Conservation (phyloP, 23 tunicate genomes). For the Oikopleura dioica region DNA sequence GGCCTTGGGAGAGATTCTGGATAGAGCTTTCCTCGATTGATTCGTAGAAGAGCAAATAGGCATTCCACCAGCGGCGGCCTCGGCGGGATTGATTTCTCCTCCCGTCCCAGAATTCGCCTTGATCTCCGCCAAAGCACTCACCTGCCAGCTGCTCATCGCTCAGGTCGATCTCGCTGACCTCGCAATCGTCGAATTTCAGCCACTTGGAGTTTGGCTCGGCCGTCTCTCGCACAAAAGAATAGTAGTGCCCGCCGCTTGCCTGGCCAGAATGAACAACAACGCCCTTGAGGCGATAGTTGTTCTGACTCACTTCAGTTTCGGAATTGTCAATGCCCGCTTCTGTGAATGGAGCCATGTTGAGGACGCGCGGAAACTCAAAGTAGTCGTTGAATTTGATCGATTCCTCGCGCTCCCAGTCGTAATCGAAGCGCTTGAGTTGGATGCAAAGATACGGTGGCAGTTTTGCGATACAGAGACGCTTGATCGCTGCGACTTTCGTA, state of each 20-base stretch:
- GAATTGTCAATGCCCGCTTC: conserved; percentile 17
- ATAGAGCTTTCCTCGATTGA: conserved; percentile 16
- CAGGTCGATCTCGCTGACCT: conserved; percentile 44
- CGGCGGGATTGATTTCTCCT: too few species aligned
- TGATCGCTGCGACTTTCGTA: conserved; percentile 51
- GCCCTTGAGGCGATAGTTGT: conserved; percentile 50
- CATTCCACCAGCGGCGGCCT: conserved; percentile 56
- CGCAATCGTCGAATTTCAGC: conserved; percentile 70
- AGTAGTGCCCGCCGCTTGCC: conserved; percentile 81
- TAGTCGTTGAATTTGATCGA: conserved; percentile 61
- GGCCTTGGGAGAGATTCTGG: conserved; percentile 1
- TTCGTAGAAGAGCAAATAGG: conserved; percentile 68
- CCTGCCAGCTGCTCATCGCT: conserved; percentile 37
- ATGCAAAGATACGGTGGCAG: conserved; percentile 66
- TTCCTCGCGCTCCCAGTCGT: conserved; percentile 76
- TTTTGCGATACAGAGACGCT: conserved; percentile 64
- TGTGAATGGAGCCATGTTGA: conserved; percentile 68
- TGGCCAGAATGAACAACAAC: conserved; percentile 75
- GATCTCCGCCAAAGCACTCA: conserved; percentile 75
- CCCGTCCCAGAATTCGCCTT: background rate
- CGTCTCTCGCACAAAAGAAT: conserved; percentile 47
- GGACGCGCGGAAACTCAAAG: conserved; percentile 55
- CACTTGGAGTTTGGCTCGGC: conserved; percentile 34
- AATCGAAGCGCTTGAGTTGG: conserved; percentile 72
- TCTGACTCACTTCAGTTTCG: background rate